Base-by-base conservation (phyloP, 1,140 invertebrate genomes). In the Drosophila sproati region DNA sequence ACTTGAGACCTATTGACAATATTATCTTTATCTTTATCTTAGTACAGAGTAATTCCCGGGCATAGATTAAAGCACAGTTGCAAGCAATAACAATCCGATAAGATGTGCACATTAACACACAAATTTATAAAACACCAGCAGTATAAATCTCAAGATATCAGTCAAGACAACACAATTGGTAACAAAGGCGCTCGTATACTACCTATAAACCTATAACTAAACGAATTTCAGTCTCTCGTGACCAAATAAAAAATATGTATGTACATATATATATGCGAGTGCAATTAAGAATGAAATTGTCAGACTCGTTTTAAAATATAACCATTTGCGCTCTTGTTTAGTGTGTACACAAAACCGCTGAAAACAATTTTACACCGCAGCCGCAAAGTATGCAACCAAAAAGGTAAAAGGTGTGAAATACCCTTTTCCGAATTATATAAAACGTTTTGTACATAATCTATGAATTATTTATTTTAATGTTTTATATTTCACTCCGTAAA, bases 91-190 rank as follows among this genome's bases (percentile, higher is more conserved):
- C 55, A 67, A 62, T 64, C 73, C 78, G 83, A 88, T 88, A 88
- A 88, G 83, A 80, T 71, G 69, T 52, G 54, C 47, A 5, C 68
- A 80, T 59, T 61, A 43, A 43, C 10, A 43, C 4, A 43, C n/a
- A 43, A 3, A n/a, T n/a, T 20, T 20, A 76, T 81, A 62, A 62
- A 37, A 20, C 54, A 71, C 74, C 59, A 54, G 77, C 67, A 54
- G 57, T 87, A 87, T 88, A 88, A 87, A 87, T 87, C 83, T 77
- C 66, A 80, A 88, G 83, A 87, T 88, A 87, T 77, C 76, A 87
- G 71, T 71, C 35, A 20, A 50, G 78, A 50, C 62, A 57, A 29
- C 54, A 37, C 54, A 37, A 57, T 71, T 76, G 35, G 35, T 35
- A 67, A 70, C 74, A 70, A 20, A 20, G 20, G 54, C 50, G 29